Conservation (phyloP, 2,888 invertebrate genomes). For the Cremastinae sp. region DNA sequence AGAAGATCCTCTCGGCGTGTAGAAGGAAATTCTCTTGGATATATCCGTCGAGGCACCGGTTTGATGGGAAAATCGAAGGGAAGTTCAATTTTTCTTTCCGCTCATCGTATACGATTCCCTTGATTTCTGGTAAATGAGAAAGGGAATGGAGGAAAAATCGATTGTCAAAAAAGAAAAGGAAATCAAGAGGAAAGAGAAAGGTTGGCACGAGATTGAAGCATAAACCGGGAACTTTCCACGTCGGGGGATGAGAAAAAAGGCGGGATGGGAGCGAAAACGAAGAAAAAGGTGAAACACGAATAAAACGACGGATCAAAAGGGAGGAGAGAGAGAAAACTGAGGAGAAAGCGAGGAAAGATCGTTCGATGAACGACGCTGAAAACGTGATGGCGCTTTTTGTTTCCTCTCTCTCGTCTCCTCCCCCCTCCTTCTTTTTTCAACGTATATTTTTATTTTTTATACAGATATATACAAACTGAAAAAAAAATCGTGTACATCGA, state of each 20-base stretch:
- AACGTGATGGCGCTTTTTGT: slow-evolving; percentile 33
- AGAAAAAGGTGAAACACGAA: slow-evolving; percentile 58
- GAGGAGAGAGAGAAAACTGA: slow-evolving; percentile 38
- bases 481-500: slow-evolving; percentile 57
- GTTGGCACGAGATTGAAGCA: slow-evolving; percentile 45
- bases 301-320: slow-evolving; percentile 59
- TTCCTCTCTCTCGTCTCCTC: no score
- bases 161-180: slow-evolving; percentile 30
- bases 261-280: slow-evolving; percentile 21
- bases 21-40: slow-evolving; percentile 2
- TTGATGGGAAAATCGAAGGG: slow-evolving; percentile 45
- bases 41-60: slow-evolving; percentile 31
- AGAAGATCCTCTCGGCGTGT: slow-evolving; percentile 27
- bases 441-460: slow-evolving; percentile 1
- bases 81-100: slow-evolving; percentile 48
- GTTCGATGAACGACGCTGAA: slow-evolving; percentile 55
- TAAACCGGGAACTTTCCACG: slow-evolving; percentile 10
- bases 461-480: neutral
- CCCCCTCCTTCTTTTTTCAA: no score
- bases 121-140: slow-evolving; percentile 73
- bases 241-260: neutral
- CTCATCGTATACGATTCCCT: slow-evolving; percentile 64
- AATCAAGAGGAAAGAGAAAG: slow-evolving; percentile 9
- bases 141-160: slow-evolving; percentile 53
- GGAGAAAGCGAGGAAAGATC: slow-evolving; percentile 49